These are phyloP conservation scores for Brachymystax lenok DNA, from an alignment of 2,797 vertebrate genomes.

Conservation along the genomic window DNA sequence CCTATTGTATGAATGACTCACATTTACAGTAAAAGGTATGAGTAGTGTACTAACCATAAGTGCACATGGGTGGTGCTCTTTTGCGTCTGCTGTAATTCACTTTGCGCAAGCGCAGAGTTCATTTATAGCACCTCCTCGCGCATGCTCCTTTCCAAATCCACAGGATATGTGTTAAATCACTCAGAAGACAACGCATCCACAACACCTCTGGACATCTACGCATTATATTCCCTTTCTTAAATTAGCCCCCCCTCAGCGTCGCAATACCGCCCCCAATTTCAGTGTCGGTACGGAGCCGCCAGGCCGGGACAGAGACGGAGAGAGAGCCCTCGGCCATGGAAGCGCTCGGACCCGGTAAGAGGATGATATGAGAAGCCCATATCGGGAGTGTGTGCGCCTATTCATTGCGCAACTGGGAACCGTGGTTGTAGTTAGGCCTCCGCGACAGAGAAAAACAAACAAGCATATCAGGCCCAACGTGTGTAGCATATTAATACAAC, in stretches of 20 bases:
- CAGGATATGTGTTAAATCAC: conserved; percentile 70
- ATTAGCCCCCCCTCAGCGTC: conserved; percentile 82
- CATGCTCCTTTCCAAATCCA: conserved; percentile 76
- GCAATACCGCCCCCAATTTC: conserved; percentile 89
- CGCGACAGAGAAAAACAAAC: conserved; percentile 60
- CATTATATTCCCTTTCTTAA: conserved; percentile 75
- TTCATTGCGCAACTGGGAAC: conserved; percentile 70
- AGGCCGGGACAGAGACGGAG: conserved; percentile 90
- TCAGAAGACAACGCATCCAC: conserved; percentile 66
- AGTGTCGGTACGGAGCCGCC: conserved; percentile 88
- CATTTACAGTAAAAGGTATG: not conserved
- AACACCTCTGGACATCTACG: conserved; percentile 55
- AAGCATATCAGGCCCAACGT: conserved; percentile 53
- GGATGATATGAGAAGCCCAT: conserved; percentile 34
- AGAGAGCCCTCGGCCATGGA: conserved; percentile 94
- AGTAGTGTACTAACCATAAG: not conserved
- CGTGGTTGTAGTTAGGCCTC: conserved; percentile 78
- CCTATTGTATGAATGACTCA: too few species aligned
- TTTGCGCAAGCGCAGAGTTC: conserved; percentile 38
- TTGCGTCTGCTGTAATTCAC: not conserved
- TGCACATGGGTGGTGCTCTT: not conserved
- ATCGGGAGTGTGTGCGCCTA: conserved; percentile 57
- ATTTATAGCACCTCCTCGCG: conserved; percentile 44
- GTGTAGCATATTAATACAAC: conserved; percentile 34
- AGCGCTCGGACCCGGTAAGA: conserved; percentile 96